These are phyloP conservation scores for Galerucella calmariensis DNA, from an alignment of 2,888 invertebrate genomes.

Conservation along the genomic window DNA sequence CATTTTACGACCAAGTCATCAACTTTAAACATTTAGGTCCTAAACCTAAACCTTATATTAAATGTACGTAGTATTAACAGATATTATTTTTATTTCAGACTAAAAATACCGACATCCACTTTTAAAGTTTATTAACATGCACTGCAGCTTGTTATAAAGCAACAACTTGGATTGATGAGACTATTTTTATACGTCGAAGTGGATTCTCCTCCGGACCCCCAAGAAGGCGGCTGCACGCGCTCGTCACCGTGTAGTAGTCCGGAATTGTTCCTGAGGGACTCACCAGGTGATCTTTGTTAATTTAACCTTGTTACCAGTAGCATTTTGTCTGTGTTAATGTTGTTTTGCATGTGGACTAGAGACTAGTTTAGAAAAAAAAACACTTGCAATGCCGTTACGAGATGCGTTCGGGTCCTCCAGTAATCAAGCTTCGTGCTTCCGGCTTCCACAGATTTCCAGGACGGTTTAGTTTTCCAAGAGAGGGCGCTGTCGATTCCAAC, in stretches of 20 bases:
- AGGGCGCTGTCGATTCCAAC: constrained; percentile 55
- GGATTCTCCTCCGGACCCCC: constrained; percentile 60
- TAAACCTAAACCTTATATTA: too few species aligned
- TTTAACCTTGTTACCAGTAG: constrained; percentile 34
- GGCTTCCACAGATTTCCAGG: constrained; percentile 48
- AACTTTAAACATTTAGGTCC: too few species aligned
- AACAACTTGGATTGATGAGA: constrained; percentile 46
- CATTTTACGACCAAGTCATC: too few species aligned
- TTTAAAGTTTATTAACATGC: not conserved
- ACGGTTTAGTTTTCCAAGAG: constrained; percentile 31
- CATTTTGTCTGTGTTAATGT: constrained; percentile 35
- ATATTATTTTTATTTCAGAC: not conserved
- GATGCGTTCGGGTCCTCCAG: constrained; percentile 63
- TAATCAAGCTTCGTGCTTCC: constrained; percentile 50
- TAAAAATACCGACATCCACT: not conserved
- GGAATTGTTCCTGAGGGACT: constrained; percentile 56
- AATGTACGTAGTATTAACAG: too few species aligned
- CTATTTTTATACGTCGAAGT: constrained; percentile 56
- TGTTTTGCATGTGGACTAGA: constrained; percentile 50
- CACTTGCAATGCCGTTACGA: constrained; percentile 56
- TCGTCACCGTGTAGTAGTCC: constrained; percentile 56
- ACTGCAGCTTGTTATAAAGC: too few species aligned
- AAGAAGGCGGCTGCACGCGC: constrained; percentile 59
- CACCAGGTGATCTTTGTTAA: constrained; percentile 57
- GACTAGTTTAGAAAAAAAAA: constrained; percentile 44